Evolutionary conservation across 2,888 invertebrate species (phyloP).

Genomic region (Trissoscelio sp.): DNA sequence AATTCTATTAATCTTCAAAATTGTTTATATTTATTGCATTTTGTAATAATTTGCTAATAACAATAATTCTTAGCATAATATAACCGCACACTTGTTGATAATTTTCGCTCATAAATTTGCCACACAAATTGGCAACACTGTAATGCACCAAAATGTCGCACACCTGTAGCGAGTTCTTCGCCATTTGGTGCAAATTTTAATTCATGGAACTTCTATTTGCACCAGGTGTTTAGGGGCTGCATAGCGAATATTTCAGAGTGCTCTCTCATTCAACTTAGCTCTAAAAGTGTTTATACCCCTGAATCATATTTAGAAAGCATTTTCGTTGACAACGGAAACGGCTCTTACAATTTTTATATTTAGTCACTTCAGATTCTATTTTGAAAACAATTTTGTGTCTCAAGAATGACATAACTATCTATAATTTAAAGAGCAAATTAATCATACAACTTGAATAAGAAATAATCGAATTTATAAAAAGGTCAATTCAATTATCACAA

Average conservation of each 20-base stretch:
- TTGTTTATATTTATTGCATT: too few relatives aligned
- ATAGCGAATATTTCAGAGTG: slow-evolving; percentile 1
- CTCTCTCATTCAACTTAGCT: slow-evolving; percentile 10
- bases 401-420: too few relatives aligned
- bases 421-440: too few relatives aligned
- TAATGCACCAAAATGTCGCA: slow-evolving; percentile 16
- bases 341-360: slow-evolving; percentile 5
- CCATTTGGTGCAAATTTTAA: slow-evolving; percentile 37
- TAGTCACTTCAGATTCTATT: too few relatives aligned
- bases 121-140: neutral
- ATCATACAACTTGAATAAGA: too few relatives aligned
- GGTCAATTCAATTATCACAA: too few relatives aligned
- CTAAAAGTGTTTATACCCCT: slow-evolving; percentile 6
- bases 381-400: too few relatives aligned
- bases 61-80: too few relatives aligned
- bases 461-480: too few relatives aligned
- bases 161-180: slow-evolving; percentile 26
- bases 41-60: too few relatives aligned
- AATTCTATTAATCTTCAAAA: too few relatives aligned
- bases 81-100: neutral
- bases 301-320: neutral
- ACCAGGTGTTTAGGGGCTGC: slow-evolving; percentile 39
- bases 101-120: neutral
- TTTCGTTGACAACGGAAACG: neutral
- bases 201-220: slow-evolving; percentile 43